Conservation (phyloP, 2,797 vertebrate species). For the Knipowitschia caucasica region DNA sequence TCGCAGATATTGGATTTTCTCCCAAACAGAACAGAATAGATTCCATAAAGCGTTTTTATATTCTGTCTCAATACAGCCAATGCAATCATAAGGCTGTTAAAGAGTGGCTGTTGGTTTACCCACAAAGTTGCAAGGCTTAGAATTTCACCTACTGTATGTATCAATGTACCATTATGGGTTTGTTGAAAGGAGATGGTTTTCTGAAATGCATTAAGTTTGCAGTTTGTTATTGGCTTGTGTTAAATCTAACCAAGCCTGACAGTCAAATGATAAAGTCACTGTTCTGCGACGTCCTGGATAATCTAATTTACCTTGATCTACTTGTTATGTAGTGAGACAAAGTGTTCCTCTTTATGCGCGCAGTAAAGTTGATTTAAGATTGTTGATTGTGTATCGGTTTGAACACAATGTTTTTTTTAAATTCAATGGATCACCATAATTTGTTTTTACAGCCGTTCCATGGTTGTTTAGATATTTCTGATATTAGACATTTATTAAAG, state of each 20-base stretch:
- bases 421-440: no score
- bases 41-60: slow-evolving; percentile 23
- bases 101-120: neutral
- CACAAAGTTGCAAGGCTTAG: neutral
- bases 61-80: slow-evolving; percentile 3
- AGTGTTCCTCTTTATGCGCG: neutral
- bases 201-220: neutral
- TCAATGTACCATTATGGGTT: neutral
- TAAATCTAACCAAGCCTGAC: slow-evolving; percentile 2
- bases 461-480: no score
- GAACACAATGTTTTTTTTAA: no score
- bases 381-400: no score
- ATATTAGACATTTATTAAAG: no score
- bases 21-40: slow-evolving; percentile 16
- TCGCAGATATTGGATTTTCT: slow-evolving; percentile 34
- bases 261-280: neutral
- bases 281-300: neutral
- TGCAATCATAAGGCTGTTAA: slow-evolving; percentile 5
- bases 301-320: neutral
- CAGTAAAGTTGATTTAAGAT: neutral
- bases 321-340: neutral
- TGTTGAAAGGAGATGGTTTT: neutral
- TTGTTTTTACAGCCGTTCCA: no score
- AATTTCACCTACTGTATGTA: neutral
- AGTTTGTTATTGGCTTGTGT: neutral